phyloP scores from a whole-genome alignment of 2,113 vertebrate species.

The Prionailurus bengalensis region DNA sequence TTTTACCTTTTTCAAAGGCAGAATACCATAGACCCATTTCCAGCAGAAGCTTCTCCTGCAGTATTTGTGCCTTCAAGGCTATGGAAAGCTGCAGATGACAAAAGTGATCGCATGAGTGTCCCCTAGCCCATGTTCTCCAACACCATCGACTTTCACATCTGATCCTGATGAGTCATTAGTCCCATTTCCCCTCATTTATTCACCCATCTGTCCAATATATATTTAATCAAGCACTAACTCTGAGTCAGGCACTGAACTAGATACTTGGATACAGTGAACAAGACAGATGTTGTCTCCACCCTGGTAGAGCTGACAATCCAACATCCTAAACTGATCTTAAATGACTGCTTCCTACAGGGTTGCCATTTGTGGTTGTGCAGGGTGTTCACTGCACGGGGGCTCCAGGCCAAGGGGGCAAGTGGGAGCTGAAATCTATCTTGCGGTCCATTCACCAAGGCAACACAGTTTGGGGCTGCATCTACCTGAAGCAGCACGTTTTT shows the following conservation, averaged over 20 bases:
- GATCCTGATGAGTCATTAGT: background rate
- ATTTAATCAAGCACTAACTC: constrained; percentile 13
- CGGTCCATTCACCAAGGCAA: background rate
- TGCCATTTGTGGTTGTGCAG: background rate
- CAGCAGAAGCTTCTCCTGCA: background rate
- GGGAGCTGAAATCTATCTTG: background rate
- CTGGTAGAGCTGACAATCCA: background rate
- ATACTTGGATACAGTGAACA: background rate
- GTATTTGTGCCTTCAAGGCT: background rate
- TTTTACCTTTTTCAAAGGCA: background rate
- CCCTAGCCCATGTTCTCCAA: background rate
- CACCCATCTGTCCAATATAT: constrained; percentile 32
- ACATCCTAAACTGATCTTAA: background rate
- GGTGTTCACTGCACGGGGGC: background rate
- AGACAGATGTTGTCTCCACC: background rate
- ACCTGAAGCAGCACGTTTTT: background rate
- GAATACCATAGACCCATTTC: background rate
- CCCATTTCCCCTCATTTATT: background rate
- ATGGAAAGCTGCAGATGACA: background rate
- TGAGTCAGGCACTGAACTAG: constrained; percentile 26
- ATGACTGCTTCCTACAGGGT: background rate
- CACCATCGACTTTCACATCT: background rate
- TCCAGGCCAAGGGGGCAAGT: background rate
- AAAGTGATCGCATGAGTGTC: background rate
- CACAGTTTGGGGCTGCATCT: background rate